phyloP scores from a whole-genome alignment of 2,797 vertebrate genomes.

The Morus bassanus region DNA sequence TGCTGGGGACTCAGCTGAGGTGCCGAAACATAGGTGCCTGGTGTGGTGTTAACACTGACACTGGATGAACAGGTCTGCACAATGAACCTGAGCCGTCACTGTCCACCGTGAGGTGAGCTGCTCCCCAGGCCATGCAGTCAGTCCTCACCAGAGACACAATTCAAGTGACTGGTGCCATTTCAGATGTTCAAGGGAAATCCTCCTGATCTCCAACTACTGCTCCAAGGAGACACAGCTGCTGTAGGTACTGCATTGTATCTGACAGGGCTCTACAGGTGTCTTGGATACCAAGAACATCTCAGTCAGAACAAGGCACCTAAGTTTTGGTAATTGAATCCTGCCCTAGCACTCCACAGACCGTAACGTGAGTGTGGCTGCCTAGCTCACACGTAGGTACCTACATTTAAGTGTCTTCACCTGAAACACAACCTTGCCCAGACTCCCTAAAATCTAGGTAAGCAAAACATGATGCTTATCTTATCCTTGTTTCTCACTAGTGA shows the following conservation, averaged over 20 bases:
- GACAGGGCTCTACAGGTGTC: not conserved
- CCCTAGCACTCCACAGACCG: not conserved
- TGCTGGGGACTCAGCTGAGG: not conserved
- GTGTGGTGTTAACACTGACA: not conserved
- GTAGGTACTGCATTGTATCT: not conserved
- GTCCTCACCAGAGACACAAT: not conserved
- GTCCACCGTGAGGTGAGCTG: not conserved
- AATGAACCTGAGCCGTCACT: not conserved
- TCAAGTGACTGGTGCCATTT: not conserved
- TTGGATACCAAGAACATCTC: not conserved
- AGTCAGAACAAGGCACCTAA: not conserved
- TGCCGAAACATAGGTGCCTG: not conserved
- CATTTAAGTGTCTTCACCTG: not conserved
- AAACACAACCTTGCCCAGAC: not conserved
- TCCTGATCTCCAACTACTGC: not conserved
- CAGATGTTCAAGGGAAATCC: not conserved
- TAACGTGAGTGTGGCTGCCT: not conserved
- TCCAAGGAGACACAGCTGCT: not conserved
- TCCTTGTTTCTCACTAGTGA: not conserved
- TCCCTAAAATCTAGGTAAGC: not conserved
- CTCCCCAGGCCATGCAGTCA: fast-evolving
- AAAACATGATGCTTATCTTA: not conserved
- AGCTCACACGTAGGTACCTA: not conserved
- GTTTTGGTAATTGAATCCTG: not conserved
- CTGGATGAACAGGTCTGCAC: not conserved